Percentiles rank a stretch among this genome's conserved stretches.
Evolutionary conservation across 2,113 vertebrate species (phyloP).

Genomic region (Poeciliopsis retropinna): DNA sequence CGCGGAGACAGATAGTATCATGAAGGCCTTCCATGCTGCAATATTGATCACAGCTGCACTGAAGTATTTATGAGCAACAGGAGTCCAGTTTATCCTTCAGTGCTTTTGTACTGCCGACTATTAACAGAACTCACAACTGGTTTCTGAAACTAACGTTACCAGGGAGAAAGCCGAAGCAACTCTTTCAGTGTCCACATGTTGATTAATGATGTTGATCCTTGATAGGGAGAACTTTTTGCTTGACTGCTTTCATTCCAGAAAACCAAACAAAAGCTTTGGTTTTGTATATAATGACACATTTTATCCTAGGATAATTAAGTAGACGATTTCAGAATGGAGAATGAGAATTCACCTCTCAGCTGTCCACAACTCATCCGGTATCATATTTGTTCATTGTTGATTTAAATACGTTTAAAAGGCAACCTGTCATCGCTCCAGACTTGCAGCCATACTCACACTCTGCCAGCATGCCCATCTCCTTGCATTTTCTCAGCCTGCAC

Average conservation of each 20-base stretch:
- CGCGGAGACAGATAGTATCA: slow-evolving; percentile 9
- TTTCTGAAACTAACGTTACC: slow-evolving; percentile 14
- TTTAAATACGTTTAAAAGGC: background rate
- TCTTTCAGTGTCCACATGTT: background rate
- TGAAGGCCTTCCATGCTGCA: slow-evolving; percentile 56
- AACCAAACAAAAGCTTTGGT: slow-evolving; percentile 36
- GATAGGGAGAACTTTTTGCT: slow-evolving; percentile 22
- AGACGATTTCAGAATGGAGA: slow-evolving; percentile 36
- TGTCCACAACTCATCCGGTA: background rate
- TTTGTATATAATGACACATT: slow-evolving; percentile 43
- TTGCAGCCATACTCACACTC: slow-evolving; percentile 88
- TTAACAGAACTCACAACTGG: slow-evolving; percentile 56
- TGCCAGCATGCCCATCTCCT: slow-evolving; percentile 97
- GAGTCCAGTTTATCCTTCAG: slow-evolving; percentile 59
- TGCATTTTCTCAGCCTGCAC: slow-evolving; percentile 96
- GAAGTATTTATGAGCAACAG: slow-evolving; percentile 86
- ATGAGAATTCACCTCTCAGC: slow-evolving; percentile 28
- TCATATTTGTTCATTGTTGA: background rate
- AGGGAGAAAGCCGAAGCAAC: background rate
- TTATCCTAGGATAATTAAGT: slow-evolving; percentile 34
- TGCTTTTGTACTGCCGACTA: slow-evolving; percentile 76
- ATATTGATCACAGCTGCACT: slow-evolving; percentile 76
- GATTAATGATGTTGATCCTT: background rate
- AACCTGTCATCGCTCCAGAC: background rate
- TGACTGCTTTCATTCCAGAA: slow-evolving; percentile 41